A percentile compares a stretch with the other conserved stretches of the same genome.
phyloP scores from a whole-genome alignment of 1,140 invertebrate species.

The Lasioglossum albipes region DNA sequence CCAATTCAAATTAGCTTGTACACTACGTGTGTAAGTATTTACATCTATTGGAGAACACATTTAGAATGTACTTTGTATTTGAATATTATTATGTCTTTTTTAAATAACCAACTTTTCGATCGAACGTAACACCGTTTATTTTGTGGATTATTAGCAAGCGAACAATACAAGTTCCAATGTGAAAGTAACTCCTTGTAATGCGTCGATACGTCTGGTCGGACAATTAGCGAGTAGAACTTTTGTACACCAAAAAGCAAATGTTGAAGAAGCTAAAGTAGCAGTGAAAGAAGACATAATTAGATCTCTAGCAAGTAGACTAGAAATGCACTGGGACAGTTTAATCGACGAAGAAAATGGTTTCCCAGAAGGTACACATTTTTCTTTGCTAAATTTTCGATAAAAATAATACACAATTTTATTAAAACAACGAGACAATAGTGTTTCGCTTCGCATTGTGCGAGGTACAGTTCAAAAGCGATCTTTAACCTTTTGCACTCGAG shows the following conservation, averaged over 20 bases:
- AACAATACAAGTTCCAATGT: slow-evolving; percentile 70
- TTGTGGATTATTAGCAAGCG: slow-evolving; percentile 38
- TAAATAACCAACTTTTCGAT: neutral
- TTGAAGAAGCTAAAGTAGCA: slow-evolving; percentile 84
- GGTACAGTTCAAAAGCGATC: too few relatives aligned
- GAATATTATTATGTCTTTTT: neutral
- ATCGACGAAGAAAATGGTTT: slow-evolving; percentile 88
- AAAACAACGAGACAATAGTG: too few relatives aligned
- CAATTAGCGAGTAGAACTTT: slow-evolving; percentile 86
- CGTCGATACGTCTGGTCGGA: slow-evolving; percentile 82
- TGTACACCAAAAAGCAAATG: slow-evolving; percentile 85
- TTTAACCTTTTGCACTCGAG: too few relatives aligned
- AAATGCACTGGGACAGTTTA: slow-evolving; percentile 92
- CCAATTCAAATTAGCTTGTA: slow-evolving; percentile 81
- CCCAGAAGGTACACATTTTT: slow-evolving; percentile 80
- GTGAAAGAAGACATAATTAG: slow-evolving; percentile 89
- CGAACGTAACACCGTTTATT: slow-evolving; percentile 16
- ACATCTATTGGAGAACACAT: slow-evolving; percentile 18
- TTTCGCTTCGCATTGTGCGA: too few relatives aligned
- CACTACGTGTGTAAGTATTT: slow-evolving; percentile 84
- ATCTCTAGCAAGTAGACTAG: slow-evolving; percentile 87
- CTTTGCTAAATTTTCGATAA: too few relatives aligned
- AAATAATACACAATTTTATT: too few relatives aligned
- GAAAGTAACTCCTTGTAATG: slow-evolving; percentile 67
- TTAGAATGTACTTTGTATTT: neutral